phyloP scores from a whole-genome alignment of 2,888 invertebrate genomes.

The Lithophane leautieri region DNA sequence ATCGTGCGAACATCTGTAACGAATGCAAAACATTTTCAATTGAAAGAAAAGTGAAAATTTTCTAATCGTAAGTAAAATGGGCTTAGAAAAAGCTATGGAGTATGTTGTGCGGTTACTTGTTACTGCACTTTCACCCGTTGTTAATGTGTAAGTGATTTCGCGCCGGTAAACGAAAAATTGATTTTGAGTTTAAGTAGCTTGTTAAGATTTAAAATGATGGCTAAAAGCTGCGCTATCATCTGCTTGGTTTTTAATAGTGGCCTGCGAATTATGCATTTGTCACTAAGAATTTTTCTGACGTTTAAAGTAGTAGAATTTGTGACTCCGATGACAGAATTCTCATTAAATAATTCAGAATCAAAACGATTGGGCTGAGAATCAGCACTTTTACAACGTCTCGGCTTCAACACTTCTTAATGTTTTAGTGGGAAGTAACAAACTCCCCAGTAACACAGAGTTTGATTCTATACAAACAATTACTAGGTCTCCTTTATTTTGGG shows the following conservation, averaged over 20 bases:
- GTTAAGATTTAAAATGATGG: neutral
- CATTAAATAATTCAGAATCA: neutral
- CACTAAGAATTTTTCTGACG: neutral
- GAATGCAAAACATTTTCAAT: slow-evolving; percentile 67
- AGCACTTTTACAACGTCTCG: too few species aligned
- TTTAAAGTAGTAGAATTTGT: neutral
- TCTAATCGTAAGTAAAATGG: slow-evolving; percentile 55
- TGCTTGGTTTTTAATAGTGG: neutral
- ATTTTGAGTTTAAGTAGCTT: slow-evolving; percentile 4
- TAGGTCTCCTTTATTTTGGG: neutral
- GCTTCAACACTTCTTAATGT: neutral
- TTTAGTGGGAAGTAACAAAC: neutral
- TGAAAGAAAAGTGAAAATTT: slow-evolving; percentile 78
- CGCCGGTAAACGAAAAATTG: slow-evolving; percentile 19
- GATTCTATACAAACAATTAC: neutral
- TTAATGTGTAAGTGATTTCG: slow-evolving; percentile 10
- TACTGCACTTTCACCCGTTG: slow-evolving; percentile 52
- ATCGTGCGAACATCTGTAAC: slow-evolving; percentile 72
- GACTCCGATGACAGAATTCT: neutral
- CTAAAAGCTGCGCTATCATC: neutral
- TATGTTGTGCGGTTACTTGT: slow-evolving; percentile 40
- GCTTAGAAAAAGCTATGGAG: slow-evolving; percentile 53
- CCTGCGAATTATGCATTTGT: too few species aligned
- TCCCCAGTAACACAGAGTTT: neutral
- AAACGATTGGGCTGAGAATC: too few species aligned